Evolutionary conservation across 2,797 vertebrate species (phyloP), one percentile per base, ranked within the genome.

Genomic region (Spatula versicolor): DNA sequence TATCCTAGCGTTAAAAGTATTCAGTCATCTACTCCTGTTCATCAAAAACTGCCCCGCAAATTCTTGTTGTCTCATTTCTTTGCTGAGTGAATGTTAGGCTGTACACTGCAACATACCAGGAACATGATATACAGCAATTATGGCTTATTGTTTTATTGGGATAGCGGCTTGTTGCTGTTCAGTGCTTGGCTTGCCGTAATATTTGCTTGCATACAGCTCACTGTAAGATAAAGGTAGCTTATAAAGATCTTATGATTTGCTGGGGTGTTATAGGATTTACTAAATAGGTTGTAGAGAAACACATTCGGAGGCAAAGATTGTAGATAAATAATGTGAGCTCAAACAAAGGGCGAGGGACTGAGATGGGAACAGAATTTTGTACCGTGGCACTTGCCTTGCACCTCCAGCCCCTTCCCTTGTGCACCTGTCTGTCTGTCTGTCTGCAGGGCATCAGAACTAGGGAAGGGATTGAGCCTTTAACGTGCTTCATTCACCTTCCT

Each of bases 361-460:
- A 50, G 22, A 26, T 45, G 31, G 33, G 39, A 80, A 21, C 5
- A 41, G 75, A 58, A 43, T 58, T 87, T 13, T 63, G 39, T 39
- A 43, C 6, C 56, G 23, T 48, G 46, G 1, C 0, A 0, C 46
- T 68, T 0, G 1, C 39, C 30, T 20, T 25, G 23, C 31, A 19
- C 64, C 56, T 58, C 64, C 50, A 37, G 31, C 30, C 9, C 21
- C 48, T 81, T 91, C 43, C 48, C 30, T 17, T 71, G 31, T 31
- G 41, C 16, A 35, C 41, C 55, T 2, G 56, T 15, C 9, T 60
- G 25, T 19, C 17, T 33, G 19, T 37, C 76, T 63, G 30, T 31
- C 54, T 50, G 33, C 37, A 59, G 6, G 4, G 3, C 9, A 35
- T 62, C 26, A 58, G 14, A 58, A 46, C 45, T 64, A 46, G 46